Conservation (phyloP, 2,888 invertebrate genomes). For the Autographa pulchrina region DNA sequence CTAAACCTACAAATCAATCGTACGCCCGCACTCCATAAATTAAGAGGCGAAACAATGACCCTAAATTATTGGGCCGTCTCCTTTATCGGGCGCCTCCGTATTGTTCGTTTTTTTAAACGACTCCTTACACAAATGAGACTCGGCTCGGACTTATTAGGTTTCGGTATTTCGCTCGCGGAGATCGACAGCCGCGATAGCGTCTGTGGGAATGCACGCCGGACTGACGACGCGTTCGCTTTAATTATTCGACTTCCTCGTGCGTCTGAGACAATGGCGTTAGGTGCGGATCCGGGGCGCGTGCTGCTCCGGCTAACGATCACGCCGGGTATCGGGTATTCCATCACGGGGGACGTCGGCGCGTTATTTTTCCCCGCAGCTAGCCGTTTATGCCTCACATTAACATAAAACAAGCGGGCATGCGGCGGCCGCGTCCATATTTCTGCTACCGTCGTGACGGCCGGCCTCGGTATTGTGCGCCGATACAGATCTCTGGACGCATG, state of each 20-base stretch:
- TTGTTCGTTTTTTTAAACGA: conserved; percentile 82
- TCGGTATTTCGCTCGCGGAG: conserved; percentile 83
- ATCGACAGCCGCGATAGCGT: conserved; percentile 84
- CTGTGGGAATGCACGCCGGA: conserved; percentile 63
- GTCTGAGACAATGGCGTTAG: conserved; percentile 76
- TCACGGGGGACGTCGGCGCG: conserved; percentile 74
- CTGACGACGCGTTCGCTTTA: conserved; percentile 69
- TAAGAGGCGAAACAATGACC: conserved; percentile 87
- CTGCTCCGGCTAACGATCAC: conserved; percentile 60
- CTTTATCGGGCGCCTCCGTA: conserved; percentile 81
- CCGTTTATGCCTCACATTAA: conserved; percentile 83
- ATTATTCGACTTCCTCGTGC: conserved; percentile 81
- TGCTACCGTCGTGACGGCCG: conserved; percentile 85
- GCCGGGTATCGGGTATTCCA: conserved; percentile 80
- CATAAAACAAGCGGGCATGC: conserved; percentile 86
- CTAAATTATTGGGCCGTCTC: conserved; percentile 88
- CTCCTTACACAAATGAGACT: conserved; percentile 88
- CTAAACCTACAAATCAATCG: conserved; percentile 88
- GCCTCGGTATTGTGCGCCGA: conserved; percentile 86
- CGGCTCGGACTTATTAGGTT: conserved; percentile 86
- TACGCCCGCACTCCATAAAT: conserved; percentile 87
- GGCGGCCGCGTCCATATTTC: conserved; percentile 84
- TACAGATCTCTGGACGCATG: conserved; percentile 86
- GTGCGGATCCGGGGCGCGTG: conserved; percentile 66
- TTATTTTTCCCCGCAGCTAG: conserved; percentile 76